Conservation (phyloP, 2,113 vertebrate species). For the Penelope pileata region DNA sequence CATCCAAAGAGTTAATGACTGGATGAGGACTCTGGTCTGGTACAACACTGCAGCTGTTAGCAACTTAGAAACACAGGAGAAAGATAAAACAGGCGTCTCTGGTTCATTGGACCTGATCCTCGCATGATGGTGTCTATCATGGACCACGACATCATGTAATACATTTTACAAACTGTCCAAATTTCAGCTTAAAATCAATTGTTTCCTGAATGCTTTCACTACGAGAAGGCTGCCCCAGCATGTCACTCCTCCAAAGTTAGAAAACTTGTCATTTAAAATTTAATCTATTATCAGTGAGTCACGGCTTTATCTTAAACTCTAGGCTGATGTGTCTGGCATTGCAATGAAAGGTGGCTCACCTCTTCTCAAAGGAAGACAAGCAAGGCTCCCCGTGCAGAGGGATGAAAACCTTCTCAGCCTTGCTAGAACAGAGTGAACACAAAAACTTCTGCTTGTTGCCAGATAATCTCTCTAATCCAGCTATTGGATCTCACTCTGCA, state of each 20-base stretch:
- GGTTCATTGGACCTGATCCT: background rate
- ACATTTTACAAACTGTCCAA: background rate
- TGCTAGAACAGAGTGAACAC: background rate
- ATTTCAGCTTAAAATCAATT: background rate
- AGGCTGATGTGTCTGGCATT: background rate
- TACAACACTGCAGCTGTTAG: background rate
- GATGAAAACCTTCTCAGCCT: background rate
- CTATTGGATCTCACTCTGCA: background rate
- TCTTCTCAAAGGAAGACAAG: background rate
- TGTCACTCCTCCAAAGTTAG: background rate
- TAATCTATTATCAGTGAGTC: background rate
- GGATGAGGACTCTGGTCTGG: background rate
- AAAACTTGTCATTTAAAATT: conserved; percentile 4
- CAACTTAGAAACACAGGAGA: background rate
- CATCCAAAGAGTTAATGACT: background rate
- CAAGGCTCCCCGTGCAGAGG: background rate
- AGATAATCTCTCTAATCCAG: conserved; percentile 6
- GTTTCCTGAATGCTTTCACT: background rate
- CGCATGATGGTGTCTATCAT: background rate
- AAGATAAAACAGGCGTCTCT: background rate
- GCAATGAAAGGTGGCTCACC: background rate
- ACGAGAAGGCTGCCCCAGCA: background rate
- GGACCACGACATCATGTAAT: background rate
- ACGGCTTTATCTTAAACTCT: background rate
- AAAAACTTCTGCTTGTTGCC: background rate